Base-by-base conservation (phyloP, 2,888 invertebrate species). In the Phania funesta region DNA sequence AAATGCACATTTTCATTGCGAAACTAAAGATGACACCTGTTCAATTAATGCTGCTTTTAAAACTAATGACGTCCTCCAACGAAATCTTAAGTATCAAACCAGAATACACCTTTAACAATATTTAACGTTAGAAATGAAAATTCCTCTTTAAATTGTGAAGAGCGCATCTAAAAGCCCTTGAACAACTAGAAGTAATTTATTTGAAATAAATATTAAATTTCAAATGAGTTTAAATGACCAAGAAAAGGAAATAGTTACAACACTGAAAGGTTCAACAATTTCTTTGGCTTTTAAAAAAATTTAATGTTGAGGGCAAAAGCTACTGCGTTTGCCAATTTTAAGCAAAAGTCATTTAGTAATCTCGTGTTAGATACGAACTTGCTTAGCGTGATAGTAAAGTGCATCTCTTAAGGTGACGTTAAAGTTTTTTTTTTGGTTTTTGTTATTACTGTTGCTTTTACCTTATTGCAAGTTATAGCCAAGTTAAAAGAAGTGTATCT, bases 401-500 rank as follows among this genome's bases (percentile, higher is more conserved):
- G 35, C 44, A 52, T 46, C 46, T 74, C 60, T 68, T 38, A 56
- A 56, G 16, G 22, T 70, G 32, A 73, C 44, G 46, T 56, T 32
- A 22, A 64, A 64, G 24, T 70, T 58, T 20, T 22, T 48, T 70
- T 22, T 4, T 38, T 56, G 18, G 16, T 48, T 41, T 20, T 44
- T 68, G n/a, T 26, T 20, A 20, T 56, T 65, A 4, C 13, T 35
- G 46, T 56, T 74, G 65, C 11, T 56, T 44, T 20, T 48, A 16
- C 35, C 16, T 38, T 26, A n/a, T 48, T 58, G 56, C 52, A 20
- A 24, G 29, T 29, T 32, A 44, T 70, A 71, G 65, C 64, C 68
- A 75, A 58, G 50, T 65, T 80, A 38, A 70, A 58, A 44, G 52
- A 52, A 75, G 70, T 75, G 50, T 75, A 80, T 65, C 75, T 70